Evolutionary conservation across 1,140 invertebrate species (phyloP), one percentile per base, ranked within the genome.

Genomic region (Diorhabda elongata): DNA sequence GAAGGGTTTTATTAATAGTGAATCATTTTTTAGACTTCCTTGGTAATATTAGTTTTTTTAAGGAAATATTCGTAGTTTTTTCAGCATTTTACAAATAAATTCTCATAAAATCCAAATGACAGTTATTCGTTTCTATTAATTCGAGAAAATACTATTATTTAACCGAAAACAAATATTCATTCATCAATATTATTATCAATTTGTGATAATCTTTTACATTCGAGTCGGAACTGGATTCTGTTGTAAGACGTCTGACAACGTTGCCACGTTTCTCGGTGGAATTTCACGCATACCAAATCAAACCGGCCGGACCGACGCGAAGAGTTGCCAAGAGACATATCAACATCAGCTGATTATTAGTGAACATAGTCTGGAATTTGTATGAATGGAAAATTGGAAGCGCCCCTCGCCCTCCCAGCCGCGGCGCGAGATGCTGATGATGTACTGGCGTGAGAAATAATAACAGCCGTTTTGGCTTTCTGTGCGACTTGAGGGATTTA

Each of bases 391-490:
- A 52, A 52, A 52, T 52, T 52, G 47, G 47, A 52, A 52, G 6
- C 47, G 47, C 47, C 47, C n/a, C 47, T n/a, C 47, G n/a, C 47
- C 47, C 47, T 52, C 47, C 47, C n/a, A 3, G 26, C 47, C 47
- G n/a, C n/a, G 6, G 47, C 47, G 47, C 47, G 47, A 52, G 47
- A 52, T 52, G 47, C 4, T 52, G 47, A 52, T 52, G 47, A 52
- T 52, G 47, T 52, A 52, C 47, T 52, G n/a, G 47, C 47, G 47
- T 52, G 47, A 52, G 47, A 52, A 52, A 52, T 52, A 52, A 52
- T 52, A 52, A 52, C 47, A 52, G 47, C 47, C 47, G 47, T 52
- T 52, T 52, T 52, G 47, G 47, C 47, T 52, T 26, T 26, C 26
- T 26, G 26, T 26, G 26, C 47, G 47, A 8, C 47, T 52, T 52